Percentiles rank a stretch among this genome's conserved stretches.
These are phyloP conservation scores for Phortica magna DNA, from an alignment of 2,888 invertebrate genomes.

Conservation along the genomic window DNA sequence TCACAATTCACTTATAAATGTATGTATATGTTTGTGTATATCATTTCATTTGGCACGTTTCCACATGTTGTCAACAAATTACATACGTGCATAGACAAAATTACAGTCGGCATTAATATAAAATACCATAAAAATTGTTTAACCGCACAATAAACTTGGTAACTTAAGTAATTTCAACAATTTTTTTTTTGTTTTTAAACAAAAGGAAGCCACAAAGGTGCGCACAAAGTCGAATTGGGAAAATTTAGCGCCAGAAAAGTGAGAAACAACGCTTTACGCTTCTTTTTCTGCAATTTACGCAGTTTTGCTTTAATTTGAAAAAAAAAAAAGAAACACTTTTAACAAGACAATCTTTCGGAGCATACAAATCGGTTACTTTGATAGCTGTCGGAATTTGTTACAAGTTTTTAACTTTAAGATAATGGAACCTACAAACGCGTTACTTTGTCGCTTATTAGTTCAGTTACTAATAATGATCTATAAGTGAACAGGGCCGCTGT, in stretches of 20 bases:
- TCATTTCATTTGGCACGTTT: neutral
- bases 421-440: too few species aligned
- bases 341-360: constrained; percentile 9
- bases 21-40: neutral
- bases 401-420: neutral
- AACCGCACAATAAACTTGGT: neutral
- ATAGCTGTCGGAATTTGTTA: constrained; percentile 10
- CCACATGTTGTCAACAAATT: neutral
- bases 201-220: constrained; percentile 63
- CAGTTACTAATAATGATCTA: too few species aligned
- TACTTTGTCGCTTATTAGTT: too few species aligned
- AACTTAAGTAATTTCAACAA: constrained; percentile 20
- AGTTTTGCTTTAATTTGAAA: constrained; percentile 67
- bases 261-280: constrained; percentile 30
- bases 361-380: constrained; percentile 18
- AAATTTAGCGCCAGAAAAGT: constrained; percentile 38
- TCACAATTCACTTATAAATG: neutral
- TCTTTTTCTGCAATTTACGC: constrained; percentile 7
- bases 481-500: too few species aligned
- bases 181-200: constrained; percentile 6
- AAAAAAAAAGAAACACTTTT: constrained; percentile 50
- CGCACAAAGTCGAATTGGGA: constrained; percentile 45
- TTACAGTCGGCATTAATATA: neutral
- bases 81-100: neutral
- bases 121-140: constrained; percentile 15